These are phyloP conservation scores for Euwallacea similis DNA, from an alignment of 1,140 invertebrate species.

Conservation along the genomic window DNA sequence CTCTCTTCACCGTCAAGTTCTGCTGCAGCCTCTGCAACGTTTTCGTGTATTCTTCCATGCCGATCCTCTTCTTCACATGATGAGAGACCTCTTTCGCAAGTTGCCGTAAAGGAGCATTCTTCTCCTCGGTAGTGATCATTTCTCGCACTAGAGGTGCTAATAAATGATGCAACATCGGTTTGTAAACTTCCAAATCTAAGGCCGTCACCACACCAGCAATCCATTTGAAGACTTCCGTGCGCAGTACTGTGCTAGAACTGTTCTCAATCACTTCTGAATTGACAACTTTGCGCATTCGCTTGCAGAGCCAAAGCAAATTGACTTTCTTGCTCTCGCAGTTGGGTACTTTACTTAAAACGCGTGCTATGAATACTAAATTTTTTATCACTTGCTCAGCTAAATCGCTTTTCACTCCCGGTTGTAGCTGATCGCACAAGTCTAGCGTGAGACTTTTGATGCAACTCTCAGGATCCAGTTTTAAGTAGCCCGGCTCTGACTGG, in stretches of 20 bases:
- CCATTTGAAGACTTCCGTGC: constrained; percentile 72
- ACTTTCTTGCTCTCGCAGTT: constrained; percentile 52
- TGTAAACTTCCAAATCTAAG: constrained; percentile 59
- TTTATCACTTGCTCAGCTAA: constrained; percentile 72
- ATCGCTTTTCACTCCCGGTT: constrained; percentile 60
- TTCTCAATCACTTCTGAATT: constrained; percentile 71
- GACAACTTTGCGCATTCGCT: constrained; percentile 67
- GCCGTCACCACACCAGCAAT: constrained; percentile 66
- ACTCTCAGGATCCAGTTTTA: constrained; percentile 63
- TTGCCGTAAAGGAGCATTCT: constrained; percentile 59
- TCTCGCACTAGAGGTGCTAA: constrained; percentile 71
- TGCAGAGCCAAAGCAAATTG: constrained; percentile 68
- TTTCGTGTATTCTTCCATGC: constrained; percentile 65
- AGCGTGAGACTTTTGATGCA: constrained; percentile 67
- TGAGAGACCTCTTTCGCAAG: constrained; percentile 67
- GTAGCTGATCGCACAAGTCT: constrained; percentile 75
- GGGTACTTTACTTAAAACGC: constrained; percentile 61
- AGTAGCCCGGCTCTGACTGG: constrained; percentile 59
- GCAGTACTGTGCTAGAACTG: constrained; percentile 60
- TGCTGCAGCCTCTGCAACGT: constrained; percentile 62
- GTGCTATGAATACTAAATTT: constrained; percentile 71
- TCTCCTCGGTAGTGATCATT: constrained; percentile 62
- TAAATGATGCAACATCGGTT: constrained; percentile 59
- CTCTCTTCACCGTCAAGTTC: constrained; percentile 62
- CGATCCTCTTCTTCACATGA: constrained; percentile 67